Evolutionary conservation across 1,140 invertebrate genomes (phyloP), one percentile per base, ranked within the genome.

Genomic region (Ceratina calcarata): DNA sequence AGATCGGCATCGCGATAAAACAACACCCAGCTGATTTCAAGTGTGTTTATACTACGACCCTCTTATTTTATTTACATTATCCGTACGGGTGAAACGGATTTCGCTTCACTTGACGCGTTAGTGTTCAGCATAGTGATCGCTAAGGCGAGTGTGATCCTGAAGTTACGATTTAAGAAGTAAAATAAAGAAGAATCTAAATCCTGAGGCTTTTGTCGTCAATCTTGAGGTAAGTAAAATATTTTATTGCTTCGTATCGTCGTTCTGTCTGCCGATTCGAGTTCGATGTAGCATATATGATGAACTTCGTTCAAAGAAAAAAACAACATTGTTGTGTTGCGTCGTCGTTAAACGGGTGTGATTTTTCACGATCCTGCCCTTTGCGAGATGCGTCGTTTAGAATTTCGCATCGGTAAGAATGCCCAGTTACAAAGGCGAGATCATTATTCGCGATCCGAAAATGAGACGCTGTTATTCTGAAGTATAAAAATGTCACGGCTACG

Each of bases 11-110:
- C 20, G 2, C 6, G n/a, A 20, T 49, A 51, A 22, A 68, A 18
- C 0, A 16, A n/a, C 13, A 13, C 37, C 18, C 64, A 20, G 1
- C 32, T 6, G 16, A 24, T 37, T 76, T 57, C 51, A 57, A 58
- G 67, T 78, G 67, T 78, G 70, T 45, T 45, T 45, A 45, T 78
- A 76, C 37, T 12, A 37, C 49, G 57, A 57, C 37, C 37, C 10
- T 27, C 15, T 51, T 70, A n/a, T 51, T 68, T 60, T 49, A 24
- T 20, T 58, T 24, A 3, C 13, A 37, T 45, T n/a, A 6, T 75
- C 4, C 24, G 2, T 57, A 45, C 6, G 0, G 27, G 15, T 6
- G 8, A 49, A 10, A 16, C 72, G 20, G 32, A 20, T 53, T 7
- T 27, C 6, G 60, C 32, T 22, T 10, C 67, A 78, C 24, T 32